Percentiles rank a stretch among this genome's conserved stretches.
These are phyloP conservation scores for Agelas oroides DNA, from an alignment of 37 sponge, comb jelly and placozoan species.

Conservation along the genomic window DNA sequence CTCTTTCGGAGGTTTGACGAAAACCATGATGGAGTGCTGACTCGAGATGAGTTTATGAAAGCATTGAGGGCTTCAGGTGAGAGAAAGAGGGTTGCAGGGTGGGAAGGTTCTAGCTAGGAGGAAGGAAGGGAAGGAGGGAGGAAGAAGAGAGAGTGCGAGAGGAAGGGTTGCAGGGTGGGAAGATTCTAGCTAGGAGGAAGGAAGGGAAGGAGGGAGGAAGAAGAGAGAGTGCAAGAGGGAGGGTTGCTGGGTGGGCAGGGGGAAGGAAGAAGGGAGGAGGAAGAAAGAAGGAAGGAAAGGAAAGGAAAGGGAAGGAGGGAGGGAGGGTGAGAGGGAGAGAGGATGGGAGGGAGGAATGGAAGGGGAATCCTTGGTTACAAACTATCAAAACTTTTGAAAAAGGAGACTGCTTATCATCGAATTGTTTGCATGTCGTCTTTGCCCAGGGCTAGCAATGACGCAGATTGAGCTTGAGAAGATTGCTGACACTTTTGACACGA, in stretches of 20 bases:
- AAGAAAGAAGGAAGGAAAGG: too few species aligned
- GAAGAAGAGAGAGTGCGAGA: not conserved
- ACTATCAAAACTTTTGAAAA: too few species aligned
- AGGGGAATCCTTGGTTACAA: too few species aligned
- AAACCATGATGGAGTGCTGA: constrained; percentile 84
- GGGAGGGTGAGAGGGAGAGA: too few species aligned
- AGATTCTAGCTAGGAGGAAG: not conserved
- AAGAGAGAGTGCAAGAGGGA: too few species aligned
- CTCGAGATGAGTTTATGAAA: constrained; percentile 83
- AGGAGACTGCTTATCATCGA: too few species aligned
- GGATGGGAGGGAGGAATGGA: too few species aligned
- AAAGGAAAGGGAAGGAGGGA: too few species aligned
- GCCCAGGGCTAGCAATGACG: constrained; percentile 70
- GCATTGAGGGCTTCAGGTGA: constrained; percentile 78
- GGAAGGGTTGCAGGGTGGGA: not conserved
- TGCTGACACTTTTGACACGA: constrained; percentile 66
- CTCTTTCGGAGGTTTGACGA: constrained; percentile 80
- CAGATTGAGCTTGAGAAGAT: constrained; percentile 84
- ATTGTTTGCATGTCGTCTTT: too few species aligned
- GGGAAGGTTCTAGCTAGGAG: not conserved
- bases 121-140: not conserved
- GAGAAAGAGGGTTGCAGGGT: not conserved
- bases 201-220: not conserved
- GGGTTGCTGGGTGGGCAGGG: too few species aligned
- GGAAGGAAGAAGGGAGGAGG: too few species aligned